A percentile compares a stretch with the other conserved stretches of the same genome.
phyloP scores from a whole-genome alignment of 2,797 vertebrate species.

The Eulemur mongoz region DNA sequence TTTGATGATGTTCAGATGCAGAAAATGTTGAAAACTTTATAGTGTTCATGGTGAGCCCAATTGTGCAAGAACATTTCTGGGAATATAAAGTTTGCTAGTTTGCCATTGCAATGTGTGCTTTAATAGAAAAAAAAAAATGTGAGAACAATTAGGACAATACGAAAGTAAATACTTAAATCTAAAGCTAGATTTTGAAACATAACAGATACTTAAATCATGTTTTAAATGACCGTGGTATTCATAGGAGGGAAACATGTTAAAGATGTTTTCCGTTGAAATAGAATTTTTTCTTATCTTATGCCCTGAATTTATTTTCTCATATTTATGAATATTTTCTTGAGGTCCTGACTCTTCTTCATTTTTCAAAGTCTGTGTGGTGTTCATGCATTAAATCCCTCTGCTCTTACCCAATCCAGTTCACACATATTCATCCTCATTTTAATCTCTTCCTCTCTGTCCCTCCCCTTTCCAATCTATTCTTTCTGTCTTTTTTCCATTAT shows the following conservation, averaged over 20 bases:
- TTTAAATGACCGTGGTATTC: not conserved
- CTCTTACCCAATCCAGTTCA: not conserved
- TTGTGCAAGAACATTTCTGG: not conserved
- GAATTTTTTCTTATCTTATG: not conserved
- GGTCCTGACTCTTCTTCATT: not conserved
- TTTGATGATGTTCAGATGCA: not conserved
- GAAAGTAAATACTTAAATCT: not conserved
- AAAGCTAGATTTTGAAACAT: not conserved
- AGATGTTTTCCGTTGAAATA: conserved; percentile 16
- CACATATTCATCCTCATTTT: not conserved
- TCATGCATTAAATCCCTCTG: conserved; percentile 16
- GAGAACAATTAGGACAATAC: not conserved
- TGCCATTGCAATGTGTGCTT: not conserved
- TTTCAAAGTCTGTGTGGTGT: not conserved
- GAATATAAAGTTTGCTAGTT: not conserved
- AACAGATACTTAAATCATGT: not conserved
- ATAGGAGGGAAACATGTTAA: not conserved
- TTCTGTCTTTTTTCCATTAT: not conserved
- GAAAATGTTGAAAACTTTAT: not conserved
- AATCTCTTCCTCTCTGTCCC: not conserved
- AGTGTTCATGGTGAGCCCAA: not conserved
- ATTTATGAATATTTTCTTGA: not conserved
- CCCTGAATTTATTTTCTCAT: not conserved
- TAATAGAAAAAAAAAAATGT: not conserved
- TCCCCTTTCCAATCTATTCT: not conserved